Base-by-base conservation (phyloP, 2,888 invertebrate species). In the Zele albiditarsus region DNA sequence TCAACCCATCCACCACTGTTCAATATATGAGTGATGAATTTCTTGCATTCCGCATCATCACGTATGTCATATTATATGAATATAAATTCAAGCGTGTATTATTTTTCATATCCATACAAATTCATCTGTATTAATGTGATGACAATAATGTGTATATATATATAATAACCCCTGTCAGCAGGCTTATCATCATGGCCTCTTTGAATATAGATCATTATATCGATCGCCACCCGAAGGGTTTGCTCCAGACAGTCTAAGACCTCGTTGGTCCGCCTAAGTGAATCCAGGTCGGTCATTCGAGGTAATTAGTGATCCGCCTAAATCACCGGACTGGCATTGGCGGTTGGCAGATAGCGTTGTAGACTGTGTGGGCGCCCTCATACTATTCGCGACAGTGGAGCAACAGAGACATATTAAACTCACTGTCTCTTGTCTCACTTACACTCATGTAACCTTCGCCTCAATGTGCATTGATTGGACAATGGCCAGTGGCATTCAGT, bases 381-480 rank as follows among this genome's bases (percentile, higher is more conserved):
- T 86, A 80, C 77, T 82, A 73, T 72, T 74, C 74, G 62, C 76
- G 71, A 74, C 75, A 70, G 74, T 66, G 74, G 71, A 71, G 76
- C 46, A 71, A 73, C 75, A 74, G 73, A 57, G 74, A 71, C 65
- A 62, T 72, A 42, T 33, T 27, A 53, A 62, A n/a, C 49, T 14
- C 27, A n/a, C 27, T 25, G 23, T 27, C n/a, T 46, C n/a, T 27
- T 63, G 38, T 33, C 69, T 53, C 60, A 49, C 62, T 38, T 28
- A 23, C 53, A 27, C 28, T 57, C 5, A 23, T 78, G 80, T 77
- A 80, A 76, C 78, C 82, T 83, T 79, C 76, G 75, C 79, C 80
- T 86, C 85, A 87, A 87, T 86, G 82, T 81, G 81, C 86, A 86
- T 87, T 87, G 87, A 87, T 86, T 86, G 85, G 82, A 85, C 84